Evolutionary conservation across 2,797 vertebrate genomes (phyloP).

Genomic region (Ptychobarbus kaznakovi): DNA sequence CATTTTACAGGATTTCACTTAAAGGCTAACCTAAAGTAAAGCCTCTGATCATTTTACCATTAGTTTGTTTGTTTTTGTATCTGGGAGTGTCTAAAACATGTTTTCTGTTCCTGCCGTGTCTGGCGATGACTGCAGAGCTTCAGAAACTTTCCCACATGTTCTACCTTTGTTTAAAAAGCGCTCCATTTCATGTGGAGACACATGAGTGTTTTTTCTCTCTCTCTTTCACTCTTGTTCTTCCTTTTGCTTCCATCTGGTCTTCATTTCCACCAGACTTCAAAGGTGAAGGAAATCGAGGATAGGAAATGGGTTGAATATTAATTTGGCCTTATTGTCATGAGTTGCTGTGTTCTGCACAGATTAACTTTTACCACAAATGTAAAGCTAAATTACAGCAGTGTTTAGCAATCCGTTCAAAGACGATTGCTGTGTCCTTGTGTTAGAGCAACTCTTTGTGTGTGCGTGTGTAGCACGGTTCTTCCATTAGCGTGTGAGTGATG

Average conservation of each 20-base stretch:
- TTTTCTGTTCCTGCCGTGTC: conserved; percentile 49
- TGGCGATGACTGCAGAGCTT: conserved; percentile 22
- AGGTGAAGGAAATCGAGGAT: conserved; percentile 51
- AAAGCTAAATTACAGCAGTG: conserved; percentile 40
- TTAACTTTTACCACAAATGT: conserved; percentile 38
- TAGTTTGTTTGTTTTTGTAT: conserved; percentile 56
- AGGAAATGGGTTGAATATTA: conserved; percentile 61
- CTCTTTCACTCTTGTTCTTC: conserved; percentile 42
- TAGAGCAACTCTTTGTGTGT: conserved; percentile 24
- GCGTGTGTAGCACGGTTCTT: conserved; percentile 70
- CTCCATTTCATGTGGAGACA: conserved; percentile 49
- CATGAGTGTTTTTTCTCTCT: conserved; percentile 42
- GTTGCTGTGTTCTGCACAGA: conserved; percentile 26
- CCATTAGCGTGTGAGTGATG: conserved; percentile 75
- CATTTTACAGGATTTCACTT: conserved; percentile 35
- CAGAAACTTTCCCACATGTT: conserved; percentile 46
- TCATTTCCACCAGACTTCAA: conserved; percentile 62
- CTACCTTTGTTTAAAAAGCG: conserved; percentile 52
- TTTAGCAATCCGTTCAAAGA: conserved; percentile 48
- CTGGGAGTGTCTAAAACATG: conserved; percentile 45
- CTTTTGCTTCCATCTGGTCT: conserved; percentile 60
- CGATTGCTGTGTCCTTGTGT: conserved; percentile 40
- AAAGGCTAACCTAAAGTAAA: conserved; percentile 43
- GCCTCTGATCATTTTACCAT: conserved; percentile 49
- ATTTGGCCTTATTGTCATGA: conserved; percentile 57